Percentiles rank a stretch among this genome's conserved stretches.
These are phyloP conservation scores for Ormyrus thymus DNA, from an alignment of 2,888 invertebrate species.

Conservation along the genomic window DNA sequence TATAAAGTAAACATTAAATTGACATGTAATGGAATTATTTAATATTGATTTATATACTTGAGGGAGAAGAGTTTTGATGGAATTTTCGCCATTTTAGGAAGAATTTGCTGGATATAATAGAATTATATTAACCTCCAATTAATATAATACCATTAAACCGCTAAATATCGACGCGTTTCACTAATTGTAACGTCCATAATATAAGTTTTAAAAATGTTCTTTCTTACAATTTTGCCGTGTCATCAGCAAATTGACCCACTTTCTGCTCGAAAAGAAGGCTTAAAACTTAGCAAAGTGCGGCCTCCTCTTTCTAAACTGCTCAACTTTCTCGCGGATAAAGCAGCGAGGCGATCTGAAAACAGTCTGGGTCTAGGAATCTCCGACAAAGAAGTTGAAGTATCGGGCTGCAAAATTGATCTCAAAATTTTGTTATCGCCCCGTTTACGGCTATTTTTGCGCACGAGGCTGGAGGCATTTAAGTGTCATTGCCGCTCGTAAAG, in stretches of 20 bases:
- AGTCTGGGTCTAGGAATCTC: background rate
- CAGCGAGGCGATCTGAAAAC: background rate
- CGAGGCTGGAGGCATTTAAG: slow-evolving; percentile 42
- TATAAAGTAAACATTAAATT: too few relatives aligned
- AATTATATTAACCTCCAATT: slow-evolving; percentile 17
- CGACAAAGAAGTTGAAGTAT: slow-evolving; percentile 49
- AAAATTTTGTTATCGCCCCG: slow-evolving; percentile 61
- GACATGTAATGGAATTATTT: too few relatives aligned
- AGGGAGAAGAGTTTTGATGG: too few relatives aligned
- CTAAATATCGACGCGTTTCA: background rate
- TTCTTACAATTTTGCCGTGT: background rate
- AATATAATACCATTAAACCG: slow-evolving; percentile 2
- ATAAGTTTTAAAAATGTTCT: background rate
- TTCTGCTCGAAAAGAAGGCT: too few relatives aligned
- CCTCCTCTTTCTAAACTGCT: too few relatives aligned
- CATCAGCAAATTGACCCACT: too few relatives aligned
- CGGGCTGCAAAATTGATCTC: slow-evolving; percentile 61
- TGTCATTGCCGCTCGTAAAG: slow-evolving; percentile 55
- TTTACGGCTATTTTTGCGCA: slow-evolving; percentile 60
- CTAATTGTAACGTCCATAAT: background rate
- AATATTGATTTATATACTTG: too few relatives aligned
- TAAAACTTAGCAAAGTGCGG: too few relatives aligned
- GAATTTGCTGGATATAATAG: background rate
- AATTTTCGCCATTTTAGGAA: too few relatives aligned
- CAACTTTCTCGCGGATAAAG: background rate